Percentiles rank a stretch among this genome's conserved stretches.
Evolutionary conservation across 2,888 invertebrate genomes (phyloP).

Genomic region (Trachelus troglodyta): DNA sequence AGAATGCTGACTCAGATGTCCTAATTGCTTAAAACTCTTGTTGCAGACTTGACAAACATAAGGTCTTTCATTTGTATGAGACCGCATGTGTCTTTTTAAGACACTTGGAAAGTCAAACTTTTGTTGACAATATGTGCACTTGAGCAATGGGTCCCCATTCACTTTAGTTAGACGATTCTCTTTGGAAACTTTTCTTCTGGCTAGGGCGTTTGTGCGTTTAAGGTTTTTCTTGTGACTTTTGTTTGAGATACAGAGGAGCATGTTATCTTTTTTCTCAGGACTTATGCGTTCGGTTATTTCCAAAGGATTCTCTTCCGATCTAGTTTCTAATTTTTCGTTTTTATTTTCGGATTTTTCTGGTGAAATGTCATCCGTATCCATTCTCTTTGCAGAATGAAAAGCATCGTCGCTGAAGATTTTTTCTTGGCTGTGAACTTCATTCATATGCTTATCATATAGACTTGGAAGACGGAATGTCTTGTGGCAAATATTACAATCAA

Average conservation of each 20-base stretch:
- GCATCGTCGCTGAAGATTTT: constrained; percentile 9
- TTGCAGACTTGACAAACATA: constrained; percentile 51
- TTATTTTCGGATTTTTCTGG: background rate
- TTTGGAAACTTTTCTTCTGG: constrained; percentile 18
- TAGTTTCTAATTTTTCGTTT: constrained; percentile 6
- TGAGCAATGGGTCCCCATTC: constrained; percentile 34
- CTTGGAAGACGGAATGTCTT: constrained; percentile 42
- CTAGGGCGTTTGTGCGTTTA: constrained; percentile 10
- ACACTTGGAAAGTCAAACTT: constrained; percentile 54
- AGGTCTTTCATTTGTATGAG: constrained; percentile 55
- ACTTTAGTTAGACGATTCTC: constrained; percentile 17
- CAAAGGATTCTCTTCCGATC: constrained; percentile 1
- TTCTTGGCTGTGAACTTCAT: constrained; percentile 36
- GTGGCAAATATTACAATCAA: constrained; percentile 42
- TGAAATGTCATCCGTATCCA: background rate
- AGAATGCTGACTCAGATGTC: constrained; percentile 54
- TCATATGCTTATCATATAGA: constrained; percentile 43
- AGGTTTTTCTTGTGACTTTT: constrained; percentile 6
- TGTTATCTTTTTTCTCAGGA: background rate
- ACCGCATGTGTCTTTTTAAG: constrained; percentile 53
- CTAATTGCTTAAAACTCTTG: constrained; percentile 55
- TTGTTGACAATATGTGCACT: constrained; percentile 50
- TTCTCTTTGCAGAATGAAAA: background rate
- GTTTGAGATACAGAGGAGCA: background rate
- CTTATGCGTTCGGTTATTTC: background rate